Evolutionary conservation across 2,888 invertebrate genomes (phyloP).

Genomic region (Barypeithes pellucidus): DNA sequence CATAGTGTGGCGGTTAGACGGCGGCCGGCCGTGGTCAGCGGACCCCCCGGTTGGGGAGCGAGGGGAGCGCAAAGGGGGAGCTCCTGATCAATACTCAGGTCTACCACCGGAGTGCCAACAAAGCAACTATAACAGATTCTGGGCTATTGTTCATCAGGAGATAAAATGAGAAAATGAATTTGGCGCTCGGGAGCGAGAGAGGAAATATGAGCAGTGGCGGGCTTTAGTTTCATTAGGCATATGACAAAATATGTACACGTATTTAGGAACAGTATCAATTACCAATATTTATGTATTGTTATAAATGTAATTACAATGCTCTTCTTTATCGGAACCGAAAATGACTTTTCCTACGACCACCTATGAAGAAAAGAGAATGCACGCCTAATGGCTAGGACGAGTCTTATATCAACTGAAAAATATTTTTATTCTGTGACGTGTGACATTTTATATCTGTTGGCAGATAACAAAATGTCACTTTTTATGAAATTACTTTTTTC

Average conservation of each 20-base stretch:
- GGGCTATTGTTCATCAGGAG: slow-evolving; percentile 72
- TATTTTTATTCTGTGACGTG: too few species aligned
- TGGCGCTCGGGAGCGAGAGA: slow-evolving; percentile 58
- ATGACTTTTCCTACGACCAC: too few species aligned
- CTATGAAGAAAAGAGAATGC: too few species aligned
- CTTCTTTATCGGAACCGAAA: too few species aligned
- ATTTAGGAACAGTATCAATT: too few species aligned
- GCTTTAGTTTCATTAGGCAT: background rate
- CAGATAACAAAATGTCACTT: too few species aligned
- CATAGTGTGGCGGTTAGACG: slow-evolving; percentile 70
- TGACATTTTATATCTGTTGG: too few species aligned
- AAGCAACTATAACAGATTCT: slow-evolving; percentile 72
- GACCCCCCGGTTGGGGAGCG: slow-evolving; percentile 52
- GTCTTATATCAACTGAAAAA: too few species aligned
- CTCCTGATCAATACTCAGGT: slow-evolving; percentile 72
- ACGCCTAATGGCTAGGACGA: too few species aligned
- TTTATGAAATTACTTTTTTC: too few species aligned
- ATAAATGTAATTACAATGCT: too few species aligned
- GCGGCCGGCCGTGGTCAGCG: slow-evolving; percentile 69
- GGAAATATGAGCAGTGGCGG: slow-evolving; percentile 44
- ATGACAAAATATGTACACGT: background rate
- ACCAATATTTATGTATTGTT: too few species aligned
- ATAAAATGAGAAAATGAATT: slow-evolving; percentile 71
- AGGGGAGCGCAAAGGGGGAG: slow-evolving; percentile 59
- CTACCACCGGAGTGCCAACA: slow-evolving; percentile 72